Evolutionary conservation across 2,113 vertebrate species (phyloP), one percentile per base, ranked within the genome.

Genomic region (Paralichthys olivaceus): DNA sequence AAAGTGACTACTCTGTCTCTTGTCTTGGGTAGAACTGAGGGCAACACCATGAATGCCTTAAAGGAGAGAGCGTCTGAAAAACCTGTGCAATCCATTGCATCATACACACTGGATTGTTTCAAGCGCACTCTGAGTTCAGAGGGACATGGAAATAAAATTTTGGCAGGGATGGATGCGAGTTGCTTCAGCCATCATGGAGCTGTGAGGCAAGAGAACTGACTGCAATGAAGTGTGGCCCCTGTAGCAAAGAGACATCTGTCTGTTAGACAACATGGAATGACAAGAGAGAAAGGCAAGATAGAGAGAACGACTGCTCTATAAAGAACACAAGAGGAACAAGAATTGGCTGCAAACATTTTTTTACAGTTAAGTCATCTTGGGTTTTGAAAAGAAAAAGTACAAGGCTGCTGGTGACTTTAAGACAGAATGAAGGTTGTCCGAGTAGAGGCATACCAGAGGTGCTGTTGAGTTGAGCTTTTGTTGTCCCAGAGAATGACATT

Each of bases 391-490:
- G 34, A 58, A 85, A 43, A 88, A 83, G 69, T 84, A 81, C 77
- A 91, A 94, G 92, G 91, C 94, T 94, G 94, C 93, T 94, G 94
- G 94, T 94, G 94, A 91, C 89, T 86, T 92, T 92, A 93, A 93
- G 92, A 94, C 88, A 93, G 85, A 90, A 91, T 89, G 87, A 91
- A 84, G 69, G 63, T 69, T 60, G 83, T 90, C 69, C 77, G 75
- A 51, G 71, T 80, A 17, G 84, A 81, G 89, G 87, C 81, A 67
- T 71, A 84, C 75, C 75, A 80, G 75, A 84, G 84, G 83, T 85
- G 86, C 45, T 76, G 81, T 69, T 86, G 75, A 79, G 62, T 78
- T 79, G 77, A 74, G 67, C 70, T 83, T 32, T 73, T 83, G 79
- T 65, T 84, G 77, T 90, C 91, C 88, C 87, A 92, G 84, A 91